These are phyloP conservation scores for Phengaris alcon DNA, from an alignment of 2,888 invertebrate species.

Conservation along the genomic window DNA sequence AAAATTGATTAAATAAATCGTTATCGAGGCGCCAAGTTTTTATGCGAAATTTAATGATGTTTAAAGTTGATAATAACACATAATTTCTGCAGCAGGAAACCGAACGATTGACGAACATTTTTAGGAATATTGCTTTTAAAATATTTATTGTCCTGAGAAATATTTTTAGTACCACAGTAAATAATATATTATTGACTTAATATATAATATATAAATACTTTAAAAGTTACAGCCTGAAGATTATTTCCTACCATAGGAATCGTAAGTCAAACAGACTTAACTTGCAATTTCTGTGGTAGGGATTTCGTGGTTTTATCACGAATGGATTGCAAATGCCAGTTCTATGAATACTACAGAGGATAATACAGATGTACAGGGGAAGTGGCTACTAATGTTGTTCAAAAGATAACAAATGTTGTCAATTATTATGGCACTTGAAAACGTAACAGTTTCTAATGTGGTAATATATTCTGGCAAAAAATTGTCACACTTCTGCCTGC, in stretches of 20 bases:
- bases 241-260: too few relatives aligned
- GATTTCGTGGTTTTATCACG: not conserved
- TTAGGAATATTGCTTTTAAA: too few relatives aligned
- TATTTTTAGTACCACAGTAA: too few relatives aligned
- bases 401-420: constrained; percentile 21
- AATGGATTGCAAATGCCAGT: not conserved
- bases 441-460: not conserved
- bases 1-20: constrained; percentile 55
- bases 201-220: too few relatives aligned
- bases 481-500: constrained; percentile 53
- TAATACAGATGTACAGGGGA: constrained; percentile 11
- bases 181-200: too few relatives aligned
- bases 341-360: not conserved
- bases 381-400: constrained; percentile 22
- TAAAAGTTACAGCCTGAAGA: too few relatives aligned
- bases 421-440: constrained; percentile 27
- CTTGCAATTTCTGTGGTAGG: not conserved
- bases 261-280: not conserved
- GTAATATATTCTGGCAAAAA: constrained; percentile 32
- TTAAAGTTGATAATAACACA: constrained; percentile 38
- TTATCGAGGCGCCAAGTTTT: constrained; percentile 40
- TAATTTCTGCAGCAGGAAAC: constrained; percentile 21
- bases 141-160: too few relatives aligned
- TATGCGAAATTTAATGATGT: constrained; percentile 35
- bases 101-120: too few relatives aligned